phyloP scores from a whole-genome alignment of 2,888 invertebrate species.

The Norana najaformis region DNA sequence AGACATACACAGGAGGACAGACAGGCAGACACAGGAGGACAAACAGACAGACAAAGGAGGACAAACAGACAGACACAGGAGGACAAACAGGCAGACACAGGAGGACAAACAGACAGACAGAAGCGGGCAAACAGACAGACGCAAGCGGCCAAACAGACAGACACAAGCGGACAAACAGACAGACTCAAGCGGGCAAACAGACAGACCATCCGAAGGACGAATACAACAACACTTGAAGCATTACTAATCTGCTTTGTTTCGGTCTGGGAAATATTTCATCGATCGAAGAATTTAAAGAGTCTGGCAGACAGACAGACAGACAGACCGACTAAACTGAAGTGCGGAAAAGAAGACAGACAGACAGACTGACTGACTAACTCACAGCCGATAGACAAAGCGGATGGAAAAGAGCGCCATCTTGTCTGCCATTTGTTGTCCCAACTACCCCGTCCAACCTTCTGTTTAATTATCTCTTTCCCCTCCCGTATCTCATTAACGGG shows the following conservation, averaged over 20 bases:
- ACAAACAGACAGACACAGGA: not conserved
- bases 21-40: not conserved
- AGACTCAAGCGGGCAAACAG: too few species aligned
- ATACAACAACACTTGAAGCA: too few species aligned
- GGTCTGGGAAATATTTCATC: too few species aligned
- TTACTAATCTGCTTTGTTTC: too few species aligned
- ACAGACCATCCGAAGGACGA: too few species aligned
- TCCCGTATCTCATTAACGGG: not conserved
- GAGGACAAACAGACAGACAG: not conserved
- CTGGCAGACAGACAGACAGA: not conserved
- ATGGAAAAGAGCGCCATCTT: not conserved
- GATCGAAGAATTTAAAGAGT: too few species aligned
- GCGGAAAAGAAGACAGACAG: conserved; percentile 13
- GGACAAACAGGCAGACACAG: not conserved
- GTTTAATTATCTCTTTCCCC: not conserved
- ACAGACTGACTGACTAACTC: not conserved
- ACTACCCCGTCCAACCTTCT: not conserved
- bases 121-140: not conserved
- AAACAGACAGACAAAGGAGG: not conserved
- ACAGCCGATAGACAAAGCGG: not conserved
- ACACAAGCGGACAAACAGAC: not conserved
- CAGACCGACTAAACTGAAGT: not conserved
- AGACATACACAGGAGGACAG: not conserved
- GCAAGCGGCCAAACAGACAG: too few species aligned
- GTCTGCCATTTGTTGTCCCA: not conserved